These are phyloP conservation scores for Microtus ochrogaster DNA, from an alignment of 2,113 vertebrate species.

Conservation along the genomic window DNA sequence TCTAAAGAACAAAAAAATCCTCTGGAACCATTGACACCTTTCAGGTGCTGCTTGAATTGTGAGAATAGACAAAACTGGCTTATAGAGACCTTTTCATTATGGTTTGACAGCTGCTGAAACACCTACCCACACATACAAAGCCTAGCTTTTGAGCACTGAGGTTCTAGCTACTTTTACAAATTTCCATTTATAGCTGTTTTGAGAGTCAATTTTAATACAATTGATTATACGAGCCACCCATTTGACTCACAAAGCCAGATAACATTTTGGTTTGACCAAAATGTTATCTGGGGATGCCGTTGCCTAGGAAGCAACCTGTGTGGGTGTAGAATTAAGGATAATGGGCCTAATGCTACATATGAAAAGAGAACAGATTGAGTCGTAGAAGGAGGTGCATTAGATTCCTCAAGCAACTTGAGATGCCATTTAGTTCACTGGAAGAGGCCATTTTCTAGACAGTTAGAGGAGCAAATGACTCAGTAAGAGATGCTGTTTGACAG, in stretches of 20 bases:
- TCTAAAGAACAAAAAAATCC: not conserved
- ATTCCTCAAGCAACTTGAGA: slow-evolving; percentile 77
- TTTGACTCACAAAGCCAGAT: slow-evolving; percentile 71
- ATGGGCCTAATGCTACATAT: slow-evolving; percentile 68
- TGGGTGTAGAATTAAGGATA: slow-evolving; percentile 69
- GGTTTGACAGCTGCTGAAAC: not conserved
- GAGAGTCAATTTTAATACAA: slow-evolving; percentile 51
- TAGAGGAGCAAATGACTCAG: slow-evolving; percentile 64
- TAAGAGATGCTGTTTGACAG: slow-evolving; percentile 68
- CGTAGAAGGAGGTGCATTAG: slow-evolving; percentile 72
- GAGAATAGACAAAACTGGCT: not conserved
- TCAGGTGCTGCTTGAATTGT: slow-evolving; percentile 19
- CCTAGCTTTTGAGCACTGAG: slow-evolving; percentile 55
- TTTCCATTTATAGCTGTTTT: slow-evolving; percentile 49
- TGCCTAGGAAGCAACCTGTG: slow-evolving; percentile 63
- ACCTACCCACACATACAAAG: not conserved
- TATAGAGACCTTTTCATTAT: not conserved
- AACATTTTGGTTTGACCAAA: slow-evolving; percentile 66
- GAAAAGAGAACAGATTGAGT: slow-evolving; percentile 77
- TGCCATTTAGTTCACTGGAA: slow-evolving; percentile 75
- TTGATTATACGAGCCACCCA: slow-evolving; percentile 55
- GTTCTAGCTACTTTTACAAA: slow-evolving; percentile 56
- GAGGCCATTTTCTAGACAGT: slow-evolving; percentile 79
- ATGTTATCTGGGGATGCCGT: slow-evolving; percentile 59
- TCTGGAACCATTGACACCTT: not conserved